phyloP scores from a whole-genome alignment of 2,113 vertebrate species.

The Gila orcuttii region DNA sequence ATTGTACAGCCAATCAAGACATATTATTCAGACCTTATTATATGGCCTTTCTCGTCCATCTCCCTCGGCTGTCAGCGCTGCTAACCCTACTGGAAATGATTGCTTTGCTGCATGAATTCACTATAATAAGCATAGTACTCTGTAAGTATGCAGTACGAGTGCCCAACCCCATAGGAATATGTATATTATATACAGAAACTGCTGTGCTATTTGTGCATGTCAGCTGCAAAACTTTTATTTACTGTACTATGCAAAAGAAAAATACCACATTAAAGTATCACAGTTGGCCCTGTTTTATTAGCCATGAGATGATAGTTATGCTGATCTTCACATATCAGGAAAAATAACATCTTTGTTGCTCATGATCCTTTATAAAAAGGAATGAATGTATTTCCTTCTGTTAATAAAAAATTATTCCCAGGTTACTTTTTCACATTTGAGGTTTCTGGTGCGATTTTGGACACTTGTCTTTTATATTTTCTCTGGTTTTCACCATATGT shows the following conservation, averaged over 20 bases:
- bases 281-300: constrained; percentile 3
- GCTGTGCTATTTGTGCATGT: constrained; percentile 85
- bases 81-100: constrained; percentile 68
- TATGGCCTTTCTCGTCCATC: constrained; percentile 25
- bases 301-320: constrained; percentile 23
- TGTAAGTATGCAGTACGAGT: constrained; percentile 20
- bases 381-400: constrained; percentile 53
- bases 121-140: constrained; percentile 52
- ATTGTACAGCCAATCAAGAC: background rate
- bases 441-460: constrained; percentile 44
- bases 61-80: constrained; percentile 62
- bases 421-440: constrained; percentile 19
- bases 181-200: constrained; percentile 72
- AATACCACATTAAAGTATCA: constrained; percentile 5
- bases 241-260: constrained; percentile 91
- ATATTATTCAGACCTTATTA: constrained; percentile 6
- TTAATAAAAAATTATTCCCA: constrained; percentile 18
- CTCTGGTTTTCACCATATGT: constrained; percentile 45
- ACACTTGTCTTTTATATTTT: constrained; percentile 49
- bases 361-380: constrained; percentile 21
- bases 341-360: background rate
- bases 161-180: constrained; percentile 66
- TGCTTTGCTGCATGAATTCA: constrained; percentile 87
- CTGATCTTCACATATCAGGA: constrained; percentile 22
- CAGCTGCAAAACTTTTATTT: constrained; percentile 84